Evolutionary conservation across 2,113 vertebrate species (phyloP).

Genomic region (Nesospiza acunhae): DNA sequence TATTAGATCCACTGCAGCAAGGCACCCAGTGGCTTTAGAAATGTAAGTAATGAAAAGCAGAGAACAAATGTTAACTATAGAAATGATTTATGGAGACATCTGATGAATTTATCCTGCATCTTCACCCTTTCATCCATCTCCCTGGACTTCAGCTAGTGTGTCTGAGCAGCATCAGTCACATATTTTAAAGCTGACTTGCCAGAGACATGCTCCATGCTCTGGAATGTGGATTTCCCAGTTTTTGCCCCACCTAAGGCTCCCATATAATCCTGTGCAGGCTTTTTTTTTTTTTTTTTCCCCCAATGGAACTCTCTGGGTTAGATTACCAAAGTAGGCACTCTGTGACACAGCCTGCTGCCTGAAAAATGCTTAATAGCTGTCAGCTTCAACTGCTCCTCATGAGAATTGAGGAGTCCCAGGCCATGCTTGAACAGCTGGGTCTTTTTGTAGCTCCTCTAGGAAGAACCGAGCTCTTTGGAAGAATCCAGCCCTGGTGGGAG

Average conservation of each 20-base stretch:
- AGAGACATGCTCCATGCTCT: neutral
- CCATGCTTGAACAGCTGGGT: neutral
- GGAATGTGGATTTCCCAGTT: slow-evolving; percentile 45
- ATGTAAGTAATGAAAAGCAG: slow-evolving; percentile 53
- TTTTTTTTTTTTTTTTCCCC: neutral
- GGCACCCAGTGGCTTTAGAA: slow-evolving; percentile 45
- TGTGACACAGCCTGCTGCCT: neutral
- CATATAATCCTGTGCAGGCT: neutral
- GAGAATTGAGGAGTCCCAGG: neutral
- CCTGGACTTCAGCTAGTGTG: neutral
- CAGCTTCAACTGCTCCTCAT: neutral
- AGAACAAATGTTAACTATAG: slow-evolving; percentile 38
- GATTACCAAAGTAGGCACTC: neutral
- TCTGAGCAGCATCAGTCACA: neutral
- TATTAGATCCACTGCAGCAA: slow-evolving; percentile 37
- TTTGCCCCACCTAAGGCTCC: neutral
- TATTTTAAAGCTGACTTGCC: neutral
- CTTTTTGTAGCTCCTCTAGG: neutral
- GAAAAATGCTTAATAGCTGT: neutral
- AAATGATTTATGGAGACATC: slow-evolving; percentile 58
- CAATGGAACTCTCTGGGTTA: neutral
- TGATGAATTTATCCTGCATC: slow-evolving; percentile 55
- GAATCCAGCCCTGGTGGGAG: neutral
- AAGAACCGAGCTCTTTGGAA: neutral
- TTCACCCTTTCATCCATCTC: slow-evolving; percentile 49